Evolutionary conservation across 2,797 vertebrate genomes (phyloP), one percentile per base, ranked within the genome.

Genomic region (Crocodylus rhombifer): DNA sequence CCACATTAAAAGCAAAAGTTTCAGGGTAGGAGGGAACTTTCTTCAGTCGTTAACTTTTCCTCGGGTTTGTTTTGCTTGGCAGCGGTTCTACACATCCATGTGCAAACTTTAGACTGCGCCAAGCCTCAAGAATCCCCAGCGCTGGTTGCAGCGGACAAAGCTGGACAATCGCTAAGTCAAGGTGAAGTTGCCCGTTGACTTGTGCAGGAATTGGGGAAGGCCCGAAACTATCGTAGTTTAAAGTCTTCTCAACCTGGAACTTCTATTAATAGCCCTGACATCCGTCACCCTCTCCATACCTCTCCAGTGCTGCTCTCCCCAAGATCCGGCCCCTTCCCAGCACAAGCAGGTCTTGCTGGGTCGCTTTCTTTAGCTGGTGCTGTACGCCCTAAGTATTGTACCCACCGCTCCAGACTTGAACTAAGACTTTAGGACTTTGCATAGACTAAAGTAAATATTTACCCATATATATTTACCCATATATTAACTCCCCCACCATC

Each of bases 391-490:
- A 62, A 87, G 82, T 65, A 36, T 2, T 65, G n/a, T 95, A 97
- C 96, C 96, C 96, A 95, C 88, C 87, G 82, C 87, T 92, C 74
- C 4, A 30, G 10, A 76, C 87, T 77, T 56, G 64, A 89, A 65
- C 95, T 57, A 62, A 89, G 73, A 80, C 92, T 95, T 92, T 92
- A 95, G 62, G 88, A 93, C 88, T 96, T 96, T 80, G 89, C 93
- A 90, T 76, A 88, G 91, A 86, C 95, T 94, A 95, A 91, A 84
- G 96, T 94, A 95, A 97, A 97, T 96, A 97, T 96, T 97, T 95
- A 97, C 94, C 83, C 93, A 87, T 77, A 93, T 84, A 95, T 95
- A 97, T 96, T 97, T 95, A 97, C 94, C 81, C 93, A 87, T 77
- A 93, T 84, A 95, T 95, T 95, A 97, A 87, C 91, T 92, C 69